Evolutionary conservation across 2,797 vertebrate genomes (phyloP).

Genomic region (Cephalopachus bancanus): DNA sequence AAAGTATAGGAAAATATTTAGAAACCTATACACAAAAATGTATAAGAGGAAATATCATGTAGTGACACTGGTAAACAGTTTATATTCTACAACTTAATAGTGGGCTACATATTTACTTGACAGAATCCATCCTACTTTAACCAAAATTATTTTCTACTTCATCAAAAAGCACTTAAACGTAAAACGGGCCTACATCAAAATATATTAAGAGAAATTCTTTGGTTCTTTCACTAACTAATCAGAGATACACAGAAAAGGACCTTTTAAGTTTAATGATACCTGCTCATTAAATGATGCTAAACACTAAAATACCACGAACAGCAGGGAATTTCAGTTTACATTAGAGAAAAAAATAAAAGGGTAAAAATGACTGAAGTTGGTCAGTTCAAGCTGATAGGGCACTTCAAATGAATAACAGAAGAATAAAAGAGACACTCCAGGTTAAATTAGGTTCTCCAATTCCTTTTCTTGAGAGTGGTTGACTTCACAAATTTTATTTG

Average conservation of each 20-base stretch:
- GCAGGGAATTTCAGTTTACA: constrained; percentile 98
- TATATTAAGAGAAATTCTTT: constrained; percentile 91
- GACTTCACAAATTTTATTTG: constrained; percentile 97
- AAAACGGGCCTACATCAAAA: constrained; percentile 90
- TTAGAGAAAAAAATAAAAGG: constrained; percentile 98
- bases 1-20: constrained; percentile 54
- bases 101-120: constrained; percentile 76
- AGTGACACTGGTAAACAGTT: constrained; percentile 82
- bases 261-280: constrained; percentile 98
- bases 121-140: constrained; percentile 84
- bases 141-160: constrained; percentile 89
- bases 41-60: not conserved
- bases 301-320: constrained; percentile 94
- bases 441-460: constrained; percentile 98
- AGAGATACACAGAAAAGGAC: constrained; percentile 91
- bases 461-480: constrained; percentile 94
- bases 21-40: not conserved
- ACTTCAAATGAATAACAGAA: constrained; percentile 97
- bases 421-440: constrained; percentile 97
- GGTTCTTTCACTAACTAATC: constrained; percentile 92
- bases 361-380: constrained; percentile 99
- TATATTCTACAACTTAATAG: constrained; percentile 76
- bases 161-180: constrained; percentile 88
- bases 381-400: constrained; percentile 98
- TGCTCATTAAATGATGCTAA: constrained; percentile 95